Conservation (phyloP, 2,888 invertebrate species). For the Polymixis flavicincta region DNA sequence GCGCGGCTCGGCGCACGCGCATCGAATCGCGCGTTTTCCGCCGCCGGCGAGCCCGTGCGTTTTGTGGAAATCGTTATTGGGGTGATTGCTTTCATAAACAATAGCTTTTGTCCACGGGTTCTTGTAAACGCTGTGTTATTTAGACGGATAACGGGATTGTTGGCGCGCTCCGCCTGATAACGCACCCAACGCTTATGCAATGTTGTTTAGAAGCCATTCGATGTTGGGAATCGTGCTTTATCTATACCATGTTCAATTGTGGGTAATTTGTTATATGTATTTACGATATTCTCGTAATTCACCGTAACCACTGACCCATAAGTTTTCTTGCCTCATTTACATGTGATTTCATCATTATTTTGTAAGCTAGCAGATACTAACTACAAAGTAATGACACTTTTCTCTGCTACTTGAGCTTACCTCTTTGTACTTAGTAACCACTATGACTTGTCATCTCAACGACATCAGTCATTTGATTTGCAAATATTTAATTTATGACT, state of each 20-base stretch:
- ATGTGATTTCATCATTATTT: conserved; percentile 56
- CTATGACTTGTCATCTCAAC: conserved; percentile 6
- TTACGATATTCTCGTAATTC: conserved; percentile 63
- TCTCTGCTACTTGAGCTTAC: conserved; percentile 24
- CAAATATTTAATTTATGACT: conserved; percentile 22
- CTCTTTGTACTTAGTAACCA: conserved; percentile 27
- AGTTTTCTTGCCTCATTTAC: conserved; percentile 47
- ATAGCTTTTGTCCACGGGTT: conserved; percentile 87
- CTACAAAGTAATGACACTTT: conserved; percentile 32
- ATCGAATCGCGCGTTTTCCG: conserved; percentile 89
- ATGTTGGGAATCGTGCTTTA: conserved; percentile 69
- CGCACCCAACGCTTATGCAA: conserved; percentile 73
- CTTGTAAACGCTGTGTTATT: conserved; percentile 84
- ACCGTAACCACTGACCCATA: conserved; percentile 59
- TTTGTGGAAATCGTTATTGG: conserved; percentile 90
- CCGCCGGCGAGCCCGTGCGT: conserved; percentile 80
- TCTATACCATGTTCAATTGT: conserved; percentile 66
- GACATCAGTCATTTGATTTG: conserved; percentile 29
- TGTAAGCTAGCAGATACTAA: conserved; percentile 12
- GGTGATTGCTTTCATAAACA: conserved; percentile 91
- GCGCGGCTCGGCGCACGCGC: conserved; percentile 86
- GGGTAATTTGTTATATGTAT: conserved; percentile 64
- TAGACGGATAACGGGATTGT: conserved; percentile 82
- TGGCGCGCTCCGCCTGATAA: conserved; percentile 78
- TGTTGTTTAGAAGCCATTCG: conserved; percentile 70